Evolutionary conservation across 2,888 invertebrate species (phyloP), one percentile per base, ranked within the genome.

Genomic region (Hypolimnas misippus): DNA sequence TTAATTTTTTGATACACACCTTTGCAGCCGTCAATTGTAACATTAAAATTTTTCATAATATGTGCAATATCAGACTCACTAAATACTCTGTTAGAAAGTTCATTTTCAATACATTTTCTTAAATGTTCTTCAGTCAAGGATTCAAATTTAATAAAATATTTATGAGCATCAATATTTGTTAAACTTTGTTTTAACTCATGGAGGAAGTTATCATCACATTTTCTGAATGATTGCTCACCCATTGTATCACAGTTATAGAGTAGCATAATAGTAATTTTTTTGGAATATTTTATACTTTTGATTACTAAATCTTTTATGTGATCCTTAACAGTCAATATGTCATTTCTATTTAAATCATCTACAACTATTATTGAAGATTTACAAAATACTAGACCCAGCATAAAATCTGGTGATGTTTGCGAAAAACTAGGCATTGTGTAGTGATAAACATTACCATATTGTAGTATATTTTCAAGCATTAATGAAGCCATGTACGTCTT

Each of bases 1-100:
- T 86, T 88, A 59, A 91, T 83, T 78, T 89, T 92, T 58, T 78
- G 81, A 66, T 89, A 76, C 31, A 92, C 91, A 69, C 89, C 84
- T 84, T 92, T 92, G 73, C 92, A 92, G 25, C 92, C 92, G 78
- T 92, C 88, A 46, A 76, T 58, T 2, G 78, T 70, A 1, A 89
- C 89, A 81, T 90, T 79, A 68, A 92, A 91, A 67, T 86, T 81
- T 69, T 81, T 85, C 40, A 83, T 63, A 31, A 92, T 67, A 51
- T 76, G 76, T 10, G 74, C 65, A 60, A 84, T 71, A 33, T 80
- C 72, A n/a, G 57, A 40, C 25, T 77, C 66, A 54, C 61, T 70
- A 2, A 84, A 38, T 63, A 38, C 69, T 65, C 62, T 73, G 16
- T 69, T 53, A 10, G 76, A 74, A 31, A 86, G 57, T 75, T 89